Percentiles rank a stretch among this genome's conserved stretches.
Conservation (phyloP, 1,140 invertebrate genomes). For the Whitmania pigra region DNA sequence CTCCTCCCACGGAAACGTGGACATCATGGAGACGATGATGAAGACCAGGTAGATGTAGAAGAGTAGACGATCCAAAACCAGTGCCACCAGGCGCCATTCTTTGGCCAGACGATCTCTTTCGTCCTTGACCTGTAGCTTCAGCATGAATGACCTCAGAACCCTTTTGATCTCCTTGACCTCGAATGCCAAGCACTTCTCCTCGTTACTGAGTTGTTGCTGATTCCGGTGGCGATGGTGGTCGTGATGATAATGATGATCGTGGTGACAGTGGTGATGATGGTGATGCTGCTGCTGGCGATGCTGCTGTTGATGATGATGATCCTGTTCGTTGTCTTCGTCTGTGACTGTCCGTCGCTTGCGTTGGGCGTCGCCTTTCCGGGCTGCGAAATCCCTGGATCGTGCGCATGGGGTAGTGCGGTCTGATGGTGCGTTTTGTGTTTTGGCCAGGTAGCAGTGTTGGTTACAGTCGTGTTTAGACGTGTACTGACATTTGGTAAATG, state of each 20-base stretch:
- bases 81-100: constrained; percentile 39
- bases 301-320: no score
- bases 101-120: constrained; percentile 29
- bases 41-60: constrained; percentile 37
- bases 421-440: no score
- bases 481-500: no score
- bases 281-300: neutral
- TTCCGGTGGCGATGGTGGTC: neutral
- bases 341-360: neutral
- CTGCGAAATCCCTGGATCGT: no score
- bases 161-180: constrained; percentile 35
- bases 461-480: no score
- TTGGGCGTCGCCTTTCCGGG: no score
- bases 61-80: constrained; percentile 39
- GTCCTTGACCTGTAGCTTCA: constrained; percentile 32
- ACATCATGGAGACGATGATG: constrained; percentile 37
- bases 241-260: neutral
- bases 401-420: no score
- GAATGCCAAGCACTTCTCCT: neutral
- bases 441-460: no score
- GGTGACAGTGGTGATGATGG: neutral
- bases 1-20: constrained; percentile 29
- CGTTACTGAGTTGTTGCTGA: neutral
- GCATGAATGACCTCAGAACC: constrained; percentile 29
- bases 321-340: no score